Conservation (phyloP, 1,140 invertebrate genomes). For the Meloidogyne floridensis region DNA sequence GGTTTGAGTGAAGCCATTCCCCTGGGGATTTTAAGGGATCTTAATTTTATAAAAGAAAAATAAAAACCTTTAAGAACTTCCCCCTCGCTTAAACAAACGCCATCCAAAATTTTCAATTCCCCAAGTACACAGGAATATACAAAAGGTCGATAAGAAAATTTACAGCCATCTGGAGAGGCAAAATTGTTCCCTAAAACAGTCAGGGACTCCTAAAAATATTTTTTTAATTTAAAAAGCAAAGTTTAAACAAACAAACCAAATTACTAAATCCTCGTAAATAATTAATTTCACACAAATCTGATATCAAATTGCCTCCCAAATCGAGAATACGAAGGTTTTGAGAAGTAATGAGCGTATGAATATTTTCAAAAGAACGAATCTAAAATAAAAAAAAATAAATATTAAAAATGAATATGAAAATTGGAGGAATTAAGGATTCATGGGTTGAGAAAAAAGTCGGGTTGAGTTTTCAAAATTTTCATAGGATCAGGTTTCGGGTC, state of each 20-base stretch:
- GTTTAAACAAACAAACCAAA: constrained; percentile 5
- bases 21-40: constrained; percentile 7
- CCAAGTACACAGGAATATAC: constrained; percentile 26
- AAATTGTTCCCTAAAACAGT: constrained; percentile 24
- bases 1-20: constrained; percentile 33
- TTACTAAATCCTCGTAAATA: constrained; percentile 20
- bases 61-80: constrained; percentile 33
- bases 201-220: constrained; percentile 16
- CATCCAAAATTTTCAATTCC: constrained; percentile 34
- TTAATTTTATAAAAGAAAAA: background rate
- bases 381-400: background rate
- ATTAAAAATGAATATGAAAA: background rate
- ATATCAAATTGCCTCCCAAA: constrained; percentile 28
- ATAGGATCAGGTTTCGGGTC: too few species aligned
- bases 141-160: constrained; percentile 34
- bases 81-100: constrained; percentile 19
- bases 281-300: constrained; percentile 28
- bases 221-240: background rate
- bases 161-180: background rate
- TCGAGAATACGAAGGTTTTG: constrained; percentile 19
- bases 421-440: too few species aligned
- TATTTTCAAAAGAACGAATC: constrained; percentile 26
- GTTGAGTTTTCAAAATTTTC: too few species aligned
- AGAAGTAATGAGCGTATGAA: background rate
- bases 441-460: too few species aligned